These are phyloP conservation scores for Elymnias hypermnestra DNA, from an alignment of 1,140 invertebrate genomes.

Conservation along the genomic window DNA sequence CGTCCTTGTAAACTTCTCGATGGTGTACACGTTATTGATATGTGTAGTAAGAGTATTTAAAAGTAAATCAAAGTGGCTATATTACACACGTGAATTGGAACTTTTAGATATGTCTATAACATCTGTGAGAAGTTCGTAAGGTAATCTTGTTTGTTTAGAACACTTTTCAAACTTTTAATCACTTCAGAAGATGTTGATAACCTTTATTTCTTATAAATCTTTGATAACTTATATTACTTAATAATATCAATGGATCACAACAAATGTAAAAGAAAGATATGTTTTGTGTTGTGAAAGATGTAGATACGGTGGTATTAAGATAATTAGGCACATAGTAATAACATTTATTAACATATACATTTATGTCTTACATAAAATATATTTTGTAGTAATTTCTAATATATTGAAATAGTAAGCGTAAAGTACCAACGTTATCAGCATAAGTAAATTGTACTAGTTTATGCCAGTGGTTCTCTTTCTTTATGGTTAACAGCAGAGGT, in stretches of 20 bases:
- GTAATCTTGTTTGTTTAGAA: too few species aligned
- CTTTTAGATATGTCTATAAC: too few species aligned
- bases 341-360: constrained; percentile 47
- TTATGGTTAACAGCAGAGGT: not conserved
- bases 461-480: not conserved
- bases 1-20: too few species aligned
- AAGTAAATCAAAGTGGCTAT: too few species aligned
- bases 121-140: too few species aligned
- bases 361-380: constrained; percentile 40
- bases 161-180: too few species aligned
- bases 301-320: constrained; percentile 7
- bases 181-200: too few species aligned
- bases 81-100: too few species aligned
- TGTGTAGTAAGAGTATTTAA: too few species aligned
- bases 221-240: too few species aligned
- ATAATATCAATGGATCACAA: constrained; percentile 2
- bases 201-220: too few species aligned
- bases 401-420: constrained; percentile 72
- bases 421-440: constrained; percentile 39
- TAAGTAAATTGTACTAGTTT: not conserved
- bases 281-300: constrained; percentile 1
- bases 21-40: too few species aligned
- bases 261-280: constrained; percentile 9
- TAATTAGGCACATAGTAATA: constrained; percentile 53
- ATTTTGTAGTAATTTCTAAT: constrained; percentile 47